phyloP scores from a whole-genome alignment of 2,113 vertebrate species.

The Pogonocichla stellata region DNA sequence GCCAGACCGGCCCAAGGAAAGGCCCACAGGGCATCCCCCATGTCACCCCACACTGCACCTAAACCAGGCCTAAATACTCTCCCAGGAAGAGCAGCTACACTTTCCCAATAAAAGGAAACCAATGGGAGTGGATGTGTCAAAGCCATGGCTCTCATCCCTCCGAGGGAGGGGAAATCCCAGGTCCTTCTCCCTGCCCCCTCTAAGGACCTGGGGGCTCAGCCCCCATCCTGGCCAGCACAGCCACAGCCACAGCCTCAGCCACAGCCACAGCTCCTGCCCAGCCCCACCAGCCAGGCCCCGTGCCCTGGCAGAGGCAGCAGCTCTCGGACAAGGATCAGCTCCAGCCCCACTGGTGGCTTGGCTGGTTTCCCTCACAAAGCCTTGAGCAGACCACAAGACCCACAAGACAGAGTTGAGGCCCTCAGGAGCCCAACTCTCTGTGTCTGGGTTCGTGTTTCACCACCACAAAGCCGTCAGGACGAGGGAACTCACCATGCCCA shows the following conservation, averaged over 20 bases:
- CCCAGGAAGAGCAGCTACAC: not conserved
- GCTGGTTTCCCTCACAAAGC: not conserved
- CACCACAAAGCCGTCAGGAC: rapidly evolving
- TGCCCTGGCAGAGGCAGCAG: rapidly evolving
- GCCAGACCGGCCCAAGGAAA: rapidly evolving
- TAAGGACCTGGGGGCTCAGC: not conserved
- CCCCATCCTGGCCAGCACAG: not conserved
- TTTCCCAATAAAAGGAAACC: not conserved
- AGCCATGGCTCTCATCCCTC: not conserved
- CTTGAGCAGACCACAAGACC: not conserved
- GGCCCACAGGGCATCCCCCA: not conserved
- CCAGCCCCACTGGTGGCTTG: not conserved
- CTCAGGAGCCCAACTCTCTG: not conserved
- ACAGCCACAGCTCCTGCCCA: rapidly evolving
- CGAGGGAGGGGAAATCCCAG: rapidly evolving
- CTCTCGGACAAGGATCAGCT: rapidly evolving
- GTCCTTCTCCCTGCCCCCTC: not conserved
- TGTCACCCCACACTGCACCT: not conserved
- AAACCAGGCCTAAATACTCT: not conserved
- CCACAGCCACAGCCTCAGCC: rapidly evolving
- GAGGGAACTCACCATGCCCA: rapidly evolving
- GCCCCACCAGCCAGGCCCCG: rapidly evolving
- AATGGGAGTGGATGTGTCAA: rapidly evolving
- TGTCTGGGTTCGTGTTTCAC: not conserved
- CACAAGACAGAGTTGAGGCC: not conserved